A percentile compares a stretch with the other conserved stretches of the same genome.
These are phyloP conservation scores for Macropodus opercularis DNA, from an alignment of 2,797 vertebrate species.

Conservation along the genomic window DNA sequence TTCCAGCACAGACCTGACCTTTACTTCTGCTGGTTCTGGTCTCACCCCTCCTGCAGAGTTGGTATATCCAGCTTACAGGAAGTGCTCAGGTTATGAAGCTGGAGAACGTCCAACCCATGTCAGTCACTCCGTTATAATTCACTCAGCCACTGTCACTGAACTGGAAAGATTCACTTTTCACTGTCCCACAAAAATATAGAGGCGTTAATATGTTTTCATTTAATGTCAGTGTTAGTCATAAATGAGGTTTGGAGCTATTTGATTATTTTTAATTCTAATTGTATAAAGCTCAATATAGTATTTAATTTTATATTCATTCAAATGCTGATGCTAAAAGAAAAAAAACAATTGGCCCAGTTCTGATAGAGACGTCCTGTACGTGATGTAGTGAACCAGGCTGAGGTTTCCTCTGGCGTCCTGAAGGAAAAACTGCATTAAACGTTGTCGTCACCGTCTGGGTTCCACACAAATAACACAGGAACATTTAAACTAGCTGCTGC, in stretches of 20 bases:
- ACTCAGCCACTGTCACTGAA: slow-evolving; percentile 60
- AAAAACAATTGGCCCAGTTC: neutral
- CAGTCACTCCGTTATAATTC: slow-evolving; percentile 67
- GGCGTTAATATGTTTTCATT: slow-evolving; percentile 5
- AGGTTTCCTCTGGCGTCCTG: neutral
- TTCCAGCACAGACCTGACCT: slow-evolving; percentile 28
- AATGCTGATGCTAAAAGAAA: neutral
- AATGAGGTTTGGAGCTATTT: neutral
- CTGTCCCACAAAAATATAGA: slow-evolving; percentile 27
- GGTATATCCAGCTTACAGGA: slow-evolving; percentile 56
- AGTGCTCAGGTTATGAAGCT: slow-evolving; percentile 57
- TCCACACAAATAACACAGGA: neutral
- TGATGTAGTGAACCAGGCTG: neutral
- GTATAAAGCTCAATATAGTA: neutral
- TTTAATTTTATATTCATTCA: neutral
- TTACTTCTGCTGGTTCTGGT: slow-evolving; percentile 4
- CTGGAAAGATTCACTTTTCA: slow-evolving; percentile 38
- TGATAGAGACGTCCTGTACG: neutral
- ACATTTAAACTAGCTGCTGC: neutral
- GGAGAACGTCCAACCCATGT: slow-evolving; percentile 64
- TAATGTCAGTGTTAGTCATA: neutral
- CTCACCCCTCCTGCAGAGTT: neutral
- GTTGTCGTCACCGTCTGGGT: no score
- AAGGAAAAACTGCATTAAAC: no score
- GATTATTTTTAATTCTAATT: neutral